Evolutionary conservation across 2,797 vertebrate species (phyloP).

Genomic region (Myotis daubentonii): DNA sequence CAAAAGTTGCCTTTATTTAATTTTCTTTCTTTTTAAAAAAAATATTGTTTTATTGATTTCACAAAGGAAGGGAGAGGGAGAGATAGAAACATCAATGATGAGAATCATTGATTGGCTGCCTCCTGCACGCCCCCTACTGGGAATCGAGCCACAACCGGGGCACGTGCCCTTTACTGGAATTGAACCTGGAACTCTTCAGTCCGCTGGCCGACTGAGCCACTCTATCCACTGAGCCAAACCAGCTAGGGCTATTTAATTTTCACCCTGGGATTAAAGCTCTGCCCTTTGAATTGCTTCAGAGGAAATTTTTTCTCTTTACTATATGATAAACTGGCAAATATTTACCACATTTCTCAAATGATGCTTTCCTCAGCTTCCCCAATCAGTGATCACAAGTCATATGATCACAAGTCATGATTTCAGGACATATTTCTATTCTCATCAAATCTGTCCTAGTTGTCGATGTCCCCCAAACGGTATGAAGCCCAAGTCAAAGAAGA

Average conservation of each 20-base stretch:
- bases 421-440: constrained; percentile 21
- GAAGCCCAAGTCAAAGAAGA: not conserved
- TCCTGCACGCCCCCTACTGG: too few species aligned
- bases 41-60: too few species aligned
- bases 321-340: not conserved
- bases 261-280: constrained; percentile 13
- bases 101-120: too few species aligned
- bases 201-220: fast-evolving
- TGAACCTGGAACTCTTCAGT: too few species aligned
- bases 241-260: constrained; percentile 28
- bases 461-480: not conserved
- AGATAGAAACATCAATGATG: too few species aligned
- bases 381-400: not conserved
- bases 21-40: not conserved
- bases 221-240: too few species aligned
- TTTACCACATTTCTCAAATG: constrained; percentile 42
- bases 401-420: constrained; percentile 1
- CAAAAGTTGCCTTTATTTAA: constrained; percentile 50
- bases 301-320: not conserved
- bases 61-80: too few species aligned
- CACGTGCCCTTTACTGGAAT: too few species aligned
- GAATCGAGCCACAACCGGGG: too few species aligned
- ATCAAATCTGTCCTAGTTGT: not conserved
- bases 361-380: constrained; percentile 9
- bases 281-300: constrained; percentile 35